Base-by-base conservation (phyloP, 92 coral and sea anemone genomes). In the Epizoanthus ramosus region DNA sequence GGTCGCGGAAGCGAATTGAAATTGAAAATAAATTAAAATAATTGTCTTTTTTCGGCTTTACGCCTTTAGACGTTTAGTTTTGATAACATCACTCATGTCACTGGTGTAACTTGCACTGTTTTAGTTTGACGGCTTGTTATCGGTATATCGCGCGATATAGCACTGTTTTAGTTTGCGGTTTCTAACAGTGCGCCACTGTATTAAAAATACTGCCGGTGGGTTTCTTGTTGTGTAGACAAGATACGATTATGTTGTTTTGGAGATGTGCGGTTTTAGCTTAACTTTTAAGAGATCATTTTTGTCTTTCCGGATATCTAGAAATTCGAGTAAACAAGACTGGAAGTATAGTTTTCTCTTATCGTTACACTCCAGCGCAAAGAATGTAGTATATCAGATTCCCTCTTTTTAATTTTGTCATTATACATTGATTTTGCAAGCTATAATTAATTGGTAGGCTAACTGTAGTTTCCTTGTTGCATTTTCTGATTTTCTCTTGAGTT, bases 101-200 rank as follows among this genome's bases (percentile, higher is more conserved):
- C 9, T 67, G 18, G 35, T 28, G 72, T 19, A 33, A 67, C 15
- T 28, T 28, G 10, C 72, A 15, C 14, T 13, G 31, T 6, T 16
- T 14, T 24, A 60, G 37, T 18, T n/a, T 41, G 69, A 43, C 41
- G 28, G 22, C 12, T 76, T 76, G 54, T 33, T 76, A 57, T 77
- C 54, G 7, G 54, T 12, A 50, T 13, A 50, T 50, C 54, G 54
- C 15, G 54, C 15, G 54, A 50, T 50, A 50, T 3, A 50, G 3
- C 15, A 50, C 8, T 9, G 54, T 77, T 58, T 60, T n/a, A n/a
- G 12, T 59, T 21, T 43, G 82, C 23, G 82, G 82, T 77, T 50
- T 18, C 16, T 15, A 61, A 61, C 23, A n/a, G 54, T 31, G 43
- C 22, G 22, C 24, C 41, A 31, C 14, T 66, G 43, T 77, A 77